These are phyloP conservation scores for Eremobia ochroleuca DNA, from an alignment of 2,888 invertebrate species.

Conservation along the genomic window DNA sequence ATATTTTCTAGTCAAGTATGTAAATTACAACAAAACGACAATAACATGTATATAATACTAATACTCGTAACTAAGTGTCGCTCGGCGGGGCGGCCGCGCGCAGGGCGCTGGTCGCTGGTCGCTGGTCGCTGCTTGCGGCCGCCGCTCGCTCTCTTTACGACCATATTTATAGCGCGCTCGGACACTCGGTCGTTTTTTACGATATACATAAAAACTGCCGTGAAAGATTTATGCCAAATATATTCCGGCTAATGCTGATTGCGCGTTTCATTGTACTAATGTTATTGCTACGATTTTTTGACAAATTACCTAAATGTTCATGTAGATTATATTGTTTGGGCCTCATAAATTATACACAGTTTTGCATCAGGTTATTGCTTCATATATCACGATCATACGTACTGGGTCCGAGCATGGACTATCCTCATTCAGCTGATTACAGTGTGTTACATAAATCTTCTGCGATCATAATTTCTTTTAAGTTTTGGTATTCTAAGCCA, in stretches of 20 bases:
- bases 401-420: too few relatives aligned
- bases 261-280: conserved; percentile 80
- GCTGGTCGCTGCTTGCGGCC: conserved; percentile 39
- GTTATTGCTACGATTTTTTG: conserved; percentile 76
- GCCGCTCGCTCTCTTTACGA: conserved; percentile 79
- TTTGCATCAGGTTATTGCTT: neutral
- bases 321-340: conserved; percentile 64
- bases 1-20: neutral
- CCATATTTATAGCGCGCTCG: conserved; percentile 87
- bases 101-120: conserved; percentile 30
- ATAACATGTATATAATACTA: conserved; percentile 24
- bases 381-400: neutral
- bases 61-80: neutral
- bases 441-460: neutral
- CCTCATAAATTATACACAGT: conserved; percentile 38
- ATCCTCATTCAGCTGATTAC: neutral
- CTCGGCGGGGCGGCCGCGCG: conserved; percentile 17
- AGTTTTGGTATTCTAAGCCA: neutral
- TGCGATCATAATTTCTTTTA: neutral
- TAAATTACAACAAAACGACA: conserved; percentile 2
- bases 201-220: conserved; percentile 90
- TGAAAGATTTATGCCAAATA: conserved; percentile 90
- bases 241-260: conserved; percentile 90
- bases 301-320: conserved; percentile 65
- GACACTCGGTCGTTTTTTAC: conserved; percentile 89